phyloP scores from a whole-genome alignment of 2,888 invertebrate species.

The Nephrotoma appendiculata region DNA sequence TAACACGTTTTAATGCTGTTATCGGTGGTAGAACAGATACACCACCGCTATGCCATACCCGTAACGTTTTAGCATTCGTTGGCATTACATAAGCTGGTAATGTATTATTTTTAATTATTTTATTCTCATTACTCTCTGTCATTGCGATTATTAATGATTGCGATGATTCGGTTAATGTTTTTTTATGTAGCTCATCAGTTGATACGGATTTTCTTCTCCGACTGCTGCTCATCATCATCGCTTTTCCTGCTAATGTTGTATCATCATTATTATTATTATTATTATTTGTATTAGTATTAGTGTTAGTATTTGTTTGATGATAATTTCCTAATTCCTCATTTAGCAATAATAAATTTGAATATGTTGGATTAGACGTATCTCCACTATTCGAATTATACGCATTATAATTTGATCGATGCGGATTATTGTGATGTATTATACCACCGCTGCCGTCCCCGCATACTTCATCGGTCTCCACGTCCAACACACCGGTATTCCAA shows the following conservation, averaged over 20 bases:
- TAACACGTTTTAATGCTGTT: conserved; percentile 58
- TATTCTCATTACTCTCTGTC: not conserved
- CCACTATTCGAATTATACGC: not conserved
- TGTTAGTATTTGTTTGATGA: not conserved
- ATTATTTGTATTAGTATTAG: too few relatives aligned
- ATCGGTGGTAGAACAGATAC: conserved; percentile 66
- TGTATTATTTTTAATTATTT: conserved; percentile 14
- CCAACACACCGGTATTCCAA: not conserved
- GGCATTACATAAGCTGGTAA: conserved; percentile 17
- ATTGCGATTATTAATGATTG: not conserved
- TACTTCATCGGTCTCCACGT: not conserved
- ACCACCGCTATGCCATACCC: conserved; percentile 61
- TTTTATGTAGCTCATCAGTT: conserved; percentile 12
- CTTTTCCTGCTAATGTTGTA: not conserved
- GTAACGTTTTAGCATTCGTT: conserved; percentile 50
- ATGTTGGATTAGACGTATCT: conserved; percentile 17
- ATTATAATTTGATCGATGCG: not conserved
- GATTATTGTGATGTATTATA: not conserved
- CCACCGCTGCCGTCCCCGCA: not conserved
- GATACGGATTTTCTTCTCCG: conserved; percentile 12
- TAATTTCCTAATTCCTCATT: not conserved
- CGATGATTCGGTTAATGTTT: not conserved
- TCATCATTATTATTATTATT: conserved; percentile 14
- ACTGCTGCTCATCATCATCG: not conserved
- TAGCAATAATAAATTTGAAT: conserved; percentile 15